A percentile compares a stretch with the other conserved stretches of the same genome.
These are phyloP conservation scores for Parnassius apollo DNA, from an alignment of 2,888 invertebrate genomes.

Conservation along the genomic window DNA sequence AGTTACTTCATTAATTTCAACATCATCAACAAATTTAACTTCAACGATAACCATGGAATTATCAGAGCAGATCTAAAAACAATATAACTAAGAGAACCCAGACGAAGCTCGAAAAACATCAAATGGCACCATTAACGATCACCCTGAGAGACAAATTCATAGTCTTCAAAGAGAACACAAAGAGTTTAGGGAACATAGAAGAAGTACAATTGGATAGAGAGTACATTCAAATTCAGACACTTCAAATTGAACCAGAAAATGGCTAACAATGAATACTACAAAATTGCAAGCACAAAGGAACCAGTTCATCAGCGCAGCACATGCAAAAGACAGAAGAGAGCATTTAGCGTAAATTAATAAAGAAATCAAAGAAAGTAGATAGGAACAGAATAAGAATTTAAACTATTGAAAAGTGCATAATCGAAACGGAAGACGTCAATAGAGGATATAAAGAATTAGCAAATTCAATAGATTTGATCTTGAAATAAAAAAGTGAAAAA, in stretches of 20 bases:
- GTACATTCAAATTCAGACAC: slow-evolving; percentile 23
- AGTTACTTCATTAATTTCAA: too few species aligned
- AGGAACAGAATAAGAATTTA: slow-evolving; percentile 31
- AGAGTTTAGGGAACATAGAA: too few species aligned
- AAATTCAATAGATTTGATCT: slow-evolving; percentile 28
- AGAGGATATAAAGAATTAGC: slow-evolving; percentile 29
- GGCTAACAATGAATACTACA: slow-evolving; percentile 26
- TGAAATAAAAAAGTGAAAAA: slow-evolving; percentile 28
- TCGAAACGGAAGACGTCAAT: slow-evolving; percentile 27
- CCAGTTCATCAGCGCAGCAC: slow-evolving; percentile 28
- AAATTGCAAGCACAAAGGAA: slow-evolving; percentile 27
- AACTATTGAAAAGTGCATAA: slow-evolving; percentile 26
- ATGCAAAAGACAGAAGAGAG: slow-evolving; percentile 29
- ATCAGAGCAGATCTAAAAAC: slow-evolving; percentile 34
- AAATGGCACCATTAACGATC: slow-evolving; percentile 27
- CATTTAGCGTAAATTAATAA: slow-evolving; percentile 33
- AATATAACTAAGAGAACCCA: too few species aligned
- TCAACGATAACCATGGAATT: slow-evolving; percentile 36
- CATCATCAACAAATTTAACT: slow-evolving; percentile 32
- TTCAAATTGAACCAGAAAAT: slow-evolving; percentile 12
- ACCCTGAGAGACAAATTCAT: too few species aligned
- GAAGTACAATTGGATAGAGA: not conserved
- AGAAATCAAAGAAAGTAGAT: slow-evolving; percentile 35
- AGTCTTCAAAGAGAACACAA: too few species aligned
- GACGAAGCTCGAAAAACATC: too few species aligned